Conservation (phyloP, 2,888 invertebrate genomes). For the Ecdyonurus torrentis region DNA sequence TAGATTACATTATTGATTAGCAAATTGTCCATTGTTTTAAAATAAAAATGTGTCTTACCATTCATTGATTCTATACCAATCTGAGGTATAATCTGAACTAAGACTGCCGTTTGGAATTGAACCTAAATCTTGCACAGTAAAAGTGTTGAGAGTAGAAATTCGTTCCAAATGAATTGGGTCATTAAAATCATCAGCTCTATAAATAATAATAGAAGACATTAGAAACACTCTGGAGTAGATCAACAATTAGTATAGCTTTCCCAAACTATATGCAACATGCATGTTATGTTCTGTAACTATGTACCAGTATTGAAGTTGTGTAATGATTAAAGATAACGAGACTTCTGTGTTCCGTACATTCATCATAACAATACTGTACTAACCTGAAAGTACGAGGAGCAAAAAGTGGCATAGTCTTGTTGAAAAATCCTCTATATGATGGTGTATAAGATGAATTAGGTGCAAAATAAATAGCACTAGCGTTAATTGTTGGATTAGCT, state of each 20-base stretch:
- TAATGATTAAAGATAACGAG: no score
- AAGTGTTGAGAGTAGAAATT: slow-evolving; percentile 88
- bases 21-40: slow-evolving; percentile 10
- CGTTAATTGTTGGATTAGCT: slow-evolving; percentile 78
- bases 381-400: slow-evolving; percentile 76
- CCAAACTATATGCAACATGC: no score
- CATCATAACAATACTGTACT: no score
- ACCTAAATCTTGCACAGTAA: slow-evolving; percentile 70
- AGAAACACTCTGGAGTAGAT: no score
- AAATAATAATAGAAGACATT: slow-evolving; percentile 17
- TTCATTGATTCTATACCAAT: slow-evolving; percentile 80
- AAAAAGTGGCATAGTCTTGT: slow-evolving; percentile 85
- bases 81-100: slow-evolving; percentile 77
- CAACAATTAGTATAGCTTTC: no score
- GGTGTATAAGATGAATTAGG: slow-evolving; percentile 89
- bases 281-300: no score
- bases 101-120: slow-evolving; percentile 62
- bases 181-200: slow-evolving; percentile 77
- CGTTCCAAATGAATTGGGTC: slow-evolving; percentile 91
- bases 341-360: no score
- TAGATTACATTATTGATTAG: slow-evolving; percentile 15
- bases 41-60: slow-evolving; percentile 37
- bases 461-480: slow-evolving; percentile 85
- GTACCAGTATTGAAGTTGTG: no score
- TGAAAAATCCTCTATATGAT: slow-evolving; percentile 89